Base-by-base conservation (phyloP, 2,797 vertebrate species). In the Sciurus carolinensis region DNA sequence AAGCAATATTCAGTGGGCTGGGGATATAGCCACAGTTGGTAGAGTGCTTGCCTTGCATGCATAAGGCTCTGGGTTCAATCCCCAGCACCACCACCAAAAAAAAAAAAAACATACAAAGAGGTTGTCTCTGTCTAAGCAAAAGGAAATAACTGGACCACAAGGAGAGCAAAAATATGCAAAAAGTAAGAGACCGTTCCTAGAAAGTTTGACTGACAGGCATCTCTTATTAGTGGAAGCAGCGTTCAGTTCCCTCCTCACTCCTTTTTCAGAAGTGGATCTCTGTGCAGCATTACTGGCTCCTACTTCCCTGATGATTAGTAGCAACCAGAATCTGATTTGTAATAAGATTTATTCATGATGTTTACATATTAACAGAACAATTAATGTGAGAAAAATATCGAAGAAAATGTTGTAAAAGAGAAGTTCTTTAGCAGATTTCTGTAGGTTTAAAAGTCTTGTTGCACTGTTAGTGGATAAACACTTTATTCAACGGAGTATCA, bases 331-430 rank as follows among this genome's bases (percentile, higher is more conserved):
- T 95, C 83, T 90, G 96, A 96, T 97, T 97, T 98, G 91, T 93
- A 98, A 1, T 93, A 96, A 97, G 97, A 98, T 98, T 98, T 98
- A 98, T 98, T 98, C 89, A 87, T 86, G 96, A 92, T 84, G 95
- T 97, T 92, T 98, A 98, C 97, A 98, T 97, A 98, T 98, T 98
- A 98, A 98, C 94, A 98, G 87, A 97, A 95, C 83, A 97, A 97
- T 83, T 91, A 96, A 96, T 24, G 82, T 95, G 91, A 98, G 97
- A 98, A 98, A 98, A 98, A 98, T 96, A 98, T 94, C 94, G 96
- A 97, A 97, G 95, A 18, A 98, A 96, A 96, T 96, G 89, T 98
- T 96, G 93, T 88, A 83, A 97, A 98, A 98, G 95, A 97, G 89
- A 97, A 96, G 33, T 81, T 97, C 94, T 98, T 89, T 95, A 95